phyloP scores from a whole-genome alignment of 2,797 vertebrate species.

The Sebastes itinus region DNA sequence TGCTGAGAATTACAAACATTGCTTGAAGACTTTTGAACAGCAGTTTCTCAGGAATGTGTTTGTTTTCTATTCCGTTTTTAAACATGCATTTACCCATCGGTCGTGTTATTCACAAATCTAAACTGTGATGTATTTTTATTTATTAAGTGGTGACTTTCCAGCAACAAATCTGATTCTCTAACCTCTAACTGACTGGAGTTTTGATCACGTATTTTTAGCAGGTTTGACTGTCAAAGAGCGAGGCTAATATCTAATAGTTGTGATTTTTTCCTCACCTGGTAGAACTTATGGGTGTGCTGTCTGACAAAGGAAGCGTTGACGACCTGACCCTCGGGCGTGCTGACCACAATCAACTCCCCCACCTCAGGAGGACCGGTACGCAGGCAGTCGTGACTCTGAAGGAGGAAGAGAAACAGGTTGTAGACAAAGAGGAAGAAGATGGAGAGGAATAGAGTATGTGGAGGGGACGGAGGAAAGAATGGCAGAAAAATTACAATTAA shows the following conservation, averaged over 20 bases:
- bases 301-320: slow-evolving; percentile 91
- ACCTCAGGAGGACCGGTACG: slow-evolving; percentile 84
- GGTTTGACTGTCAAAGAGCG: neutral
- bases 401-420: neutral
- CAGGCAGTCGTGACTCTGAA: slow-evolving; percentile 93
- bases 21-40: neutral
- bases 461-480: neutral
- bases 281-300: slow-evolving; percentile 85
- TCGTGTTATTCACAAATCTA: neutral
- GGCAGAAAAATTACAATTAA: neutral
- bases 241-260: neutral
- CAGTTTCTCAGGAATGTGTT: neutral
- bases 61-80: neutral
- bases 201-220: neutral
- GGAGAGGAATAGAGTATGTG: neutral
- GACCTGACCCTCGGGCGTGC: slow-evolving; percentile 83
- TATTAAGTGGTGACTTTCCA: neutral
- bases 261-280: slow-evolving; percentile 85
- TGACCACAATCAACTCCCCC: slow-evolving; percentile 88
- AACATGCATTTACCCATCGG: neutral
- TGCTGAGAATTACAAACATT: neutral
- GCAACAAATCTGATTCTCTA: neutral
- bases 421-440: neutral
- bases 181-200: neutral
- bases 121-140: neutral